Evolutionary conservation across 2,113 vertebrate species (phyloP).

Genomic region (Ammodytes dubius): DNA sequence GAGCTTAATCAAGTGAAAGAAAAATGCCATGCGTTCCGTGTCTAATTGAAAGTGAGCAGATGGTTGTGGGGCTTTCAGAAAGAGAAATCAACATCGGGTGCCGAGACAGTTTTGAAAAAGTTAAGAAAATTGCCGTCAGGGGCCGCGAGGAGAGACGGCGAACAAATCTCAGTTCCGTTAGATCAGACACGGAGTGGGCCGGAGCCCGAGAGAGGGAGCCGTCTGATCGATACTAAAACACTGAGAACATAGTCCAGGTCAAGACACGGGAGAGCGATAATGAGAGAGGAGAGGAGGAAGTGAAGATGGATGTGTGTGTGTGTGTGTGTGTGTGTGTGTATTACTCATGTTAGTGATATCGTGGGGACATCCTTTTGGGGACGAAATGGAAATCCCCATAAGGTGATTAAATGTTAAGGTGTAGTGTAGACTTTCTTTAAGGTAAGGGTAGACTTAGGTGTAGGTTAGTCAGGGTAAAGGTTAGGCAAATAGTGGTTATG

Average conservation of each 20-base stretch:
- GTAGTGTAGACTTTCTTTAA: too few relatives aligned
- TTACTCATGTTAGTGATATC: too few relatives aligned
- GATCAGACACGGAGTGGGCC: conserved; percentile 63
- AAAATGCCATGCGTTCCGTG: conserved; percentile 46
- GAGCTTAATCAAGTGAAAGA: conserved; percentile 47
- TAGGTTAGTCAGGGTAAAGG: too few relatives aligned
- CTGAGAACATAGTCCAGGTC: conserved; percentile 67
- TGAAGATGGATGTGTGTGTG: background rate
- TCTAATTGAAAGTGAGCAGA: conserved; percentile 69
- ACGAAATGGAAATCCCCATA: too few relatives aligned
- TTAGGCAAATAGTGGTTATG: too few relatives aligned
- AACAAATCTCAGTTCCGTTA: conserved; percentile 65
- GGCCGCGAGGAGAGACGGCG: conserved; percentile 49
- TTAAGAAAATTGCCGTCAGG: conserved; percentile 20
- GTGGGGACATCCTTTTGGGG: too few relatives aligned
- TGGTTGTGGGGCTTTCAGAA: conserved; percentile 53
- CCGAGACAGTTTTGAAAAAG: conserved; percentile 51
- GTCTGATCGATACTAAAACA: conserved; percentile 71
- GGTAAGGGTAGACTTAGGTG: too few relatives aligned
- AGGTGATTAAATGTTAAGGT: too few relatives aligned
- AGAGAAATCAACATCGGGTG: conserved; percentile 62
- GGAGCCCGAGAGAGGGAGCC: conserved; percentile 52
- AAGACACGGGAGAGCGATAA: conserved; percentile 65
- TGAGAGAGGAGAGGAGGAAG: conserved; percentile 45
- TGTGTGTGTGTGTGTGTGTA: too few relatives aligned